Evolutionary conservation across 2,888 invertebrate species (phyloP).

Genomic region (Linyphia triangularis): DNA sequence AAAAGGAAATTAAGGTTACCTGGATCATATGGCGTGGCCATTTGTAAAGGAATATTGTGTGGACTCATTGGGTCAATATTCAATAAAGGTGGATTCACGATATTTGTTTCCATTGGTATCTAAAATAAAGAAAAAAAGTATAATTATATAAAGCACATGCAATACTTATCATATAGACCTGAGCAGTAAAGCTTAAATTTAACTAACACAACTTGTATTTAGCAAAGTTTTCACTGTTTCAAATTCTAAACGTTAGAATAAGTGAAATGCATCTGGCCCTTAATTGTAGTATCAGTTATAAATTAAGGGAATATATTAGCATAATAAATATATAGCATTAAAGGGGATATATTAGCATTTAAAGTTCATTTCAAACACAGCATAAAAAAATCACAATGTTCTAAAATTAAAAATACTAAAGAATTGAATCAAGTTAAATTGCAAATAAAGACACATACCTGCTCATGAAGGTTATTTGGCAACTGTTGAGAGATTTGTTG

Average conservation of each 20-base stretch:
- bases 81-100: conserved; percentile 21
- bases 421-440: no score
- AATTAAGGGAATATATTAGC: no score
- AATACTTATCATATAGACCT: background rate
- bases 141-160: background rate
- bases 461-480: conserved; percentile 13
- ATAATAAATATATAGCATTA: no score
- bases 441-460: conserved; percentile 44
- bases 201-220: background rate
- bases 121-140: conserved; percentile 5
- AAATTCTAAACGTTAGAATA: no score
- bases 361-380: no score
- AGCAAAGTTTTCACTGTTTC: background rate
- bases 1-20: conserved; percentile 20
- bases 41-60: background rate
- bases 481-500: background rate
- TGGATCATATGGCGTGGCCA: conserved; percentile 50
- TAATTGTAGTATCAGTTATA: no score
- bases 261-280: no score
- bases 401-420: no score
- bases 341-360: no score
- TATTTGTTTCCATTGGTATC: conserved; percentile 18
- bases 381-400: no score
- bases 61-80: conserved; percentile 25
- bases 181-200: background rate